Conservation (phyloP, 1,140 invertebrate species). For the Drosophila oshimai region DNA sequence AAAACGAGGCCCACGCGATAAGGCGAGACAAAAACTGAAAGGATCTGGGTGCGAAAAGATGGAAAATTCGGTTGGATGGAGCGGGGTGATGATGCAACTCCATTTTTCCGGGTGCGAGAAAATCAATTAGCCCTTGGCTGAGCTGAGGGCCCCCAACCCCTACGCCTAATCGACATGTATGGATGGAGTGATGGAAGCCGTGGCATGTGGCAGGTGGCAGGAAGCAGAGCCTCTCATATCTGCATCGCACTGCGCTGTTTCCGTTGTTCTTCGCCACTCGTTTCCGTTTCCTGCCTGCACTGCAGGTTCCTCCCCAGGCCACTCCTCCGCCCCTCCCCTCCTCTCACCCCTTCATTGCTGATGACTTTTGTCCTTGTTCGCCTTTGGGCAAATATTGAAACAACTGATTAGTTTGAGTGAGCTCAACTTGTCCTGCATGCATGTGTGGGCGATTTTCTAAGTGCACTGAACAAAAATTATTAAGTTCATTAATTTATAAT, state of each 20-base stretch:
- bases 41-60: background rate
- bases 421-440: conserved; percentile 37
- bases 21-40: conserved; percentile 12
- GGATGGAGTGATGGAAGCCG: background rate
- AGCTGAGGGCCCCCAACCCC: conserved; percentile 9
- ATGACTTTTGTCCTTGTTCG: conserved; percentile 54
- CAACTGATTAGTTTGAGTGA: conserved; percentile 78
- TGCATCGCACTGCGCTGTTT: conserved; percentile 32
- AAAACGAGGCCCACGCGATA: conserved; percentile 16
- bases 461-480: background rate
- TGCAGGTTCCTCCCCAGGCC: background rate
- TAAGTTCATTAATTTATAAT: too few species aligned
- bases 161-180: conserved; percentile 30
- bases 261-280: conserved; percentile 38
- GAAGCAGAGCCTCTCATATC: conserved; percentile 4
- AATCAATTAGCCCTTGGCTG: conserved; percentile 60
- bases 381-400: conserved; percentile 66
- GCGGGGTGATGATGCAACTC: conserved; percentile 2
- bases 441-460: background rate
- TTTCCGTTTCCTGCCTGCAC: conserved; percentile 63
- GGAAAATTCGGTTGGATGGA: background rate
- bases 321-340: background rate
- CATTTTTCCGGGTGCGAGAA: conserved; percentile 44
- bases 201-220: background rate
- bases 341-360: conserved; percentile 15